These are phyloP conservation scores for Eupithecia subfuscata DNA, from an alignment of 2,888 invertebrate genomes.

Conservation along the genomic window DNA sequence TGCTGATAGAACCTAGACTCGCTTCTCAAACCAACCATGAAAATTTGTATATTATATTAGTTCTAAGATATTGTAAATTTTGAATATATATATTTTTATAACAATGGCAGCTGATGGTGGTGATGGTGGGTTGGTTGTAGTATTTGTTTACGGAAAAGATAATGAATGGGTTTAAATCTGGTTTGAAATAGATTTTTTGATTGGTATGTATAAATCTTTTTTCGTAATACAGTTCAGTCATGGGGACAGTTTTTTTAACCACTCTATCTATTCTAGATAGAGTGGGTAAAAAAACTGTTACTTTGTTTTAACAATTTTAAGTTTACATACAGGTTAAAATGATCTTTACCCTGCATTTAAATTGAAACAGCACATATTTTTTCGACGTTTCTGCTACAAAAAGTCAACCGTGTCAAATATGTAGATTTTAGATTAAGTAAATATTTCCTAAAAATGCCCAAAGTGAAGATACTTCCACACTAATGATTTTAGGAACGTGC, in stretches of 20 bases:
- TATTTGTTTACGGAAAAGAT: slow-evolving; percentile 13
- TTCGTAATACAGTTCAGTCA: background rate
- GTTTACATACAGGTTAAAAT: background rate
- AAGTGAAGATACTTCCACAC: slow-evolving; percentile 4
- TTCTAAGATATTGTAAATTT: slow-evolving; percentile 36
- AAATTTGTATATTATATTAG: slow-evolving; percentile 24
- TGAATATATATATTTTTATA: slow-evolving; percentile 48
- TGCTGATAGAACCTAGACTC: slow-evolving; percentile 15
- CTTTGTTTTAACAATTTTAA: background rate
- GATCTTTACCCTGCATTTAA: background rate
- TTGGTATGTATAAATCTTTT: background rate
- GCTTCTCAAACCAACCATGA: slow-evolving; percentile 18
- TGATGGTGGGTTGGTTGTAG: slow-evolving; percentile 13
- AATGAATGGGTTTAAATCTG: background rate
- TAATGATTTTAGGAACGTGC: slow-evolving; percentile 5
- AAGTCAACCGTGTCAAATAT: background rate
- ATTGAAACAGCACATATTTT: background rate
- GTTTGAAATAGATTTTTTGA: background rate
- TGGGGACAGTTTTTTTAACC: too few species aligned
- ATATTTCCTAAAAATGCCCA: slow-evolving; percentile 9
- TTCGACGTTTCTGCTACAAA: background rate
- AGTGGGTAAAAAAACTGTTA: background rate
- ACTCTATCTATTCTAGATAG: too few species aligned
- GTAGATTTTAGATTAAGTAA: slow-evolving; percentile 5
- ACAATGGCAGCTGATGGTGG: slow-evolving; percentile 38